Evolutionary conservation across 2,113 vertebrate genomes (phyloP), one percentile per base, ranked within the genome.

Genomic region (Pongo pygmaeus): DNA sequence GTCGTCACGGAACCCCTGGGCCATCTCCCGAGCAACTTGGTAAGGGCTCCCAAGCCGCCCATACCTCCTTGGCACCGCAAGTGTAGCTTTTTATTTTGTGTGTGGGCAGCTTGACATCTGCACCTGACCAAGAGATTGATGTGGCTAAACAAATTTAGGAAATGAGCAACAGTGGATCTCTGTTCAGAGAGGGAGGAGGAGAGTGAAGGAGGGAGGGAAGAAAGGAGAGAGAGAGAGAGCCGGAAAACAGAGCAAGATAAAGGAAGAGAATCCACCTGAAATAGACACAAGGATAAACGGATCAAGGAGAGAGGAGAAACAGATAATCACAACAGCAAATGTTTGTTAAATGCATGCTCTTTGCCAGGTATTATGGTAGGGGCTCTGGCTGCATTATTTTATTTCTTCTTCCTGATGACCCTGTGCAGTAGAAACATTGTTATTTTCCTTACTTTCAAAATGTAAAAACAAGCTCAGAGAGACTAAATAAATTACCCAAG

Each of bases 11-110:
- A 84, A 30, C 52, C 40, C 69, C 55, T 13, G 74, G 52, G 27
- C 50, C 17, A 38, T 61, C 75, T 84, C 89, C 92, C 57, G 52
- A 94, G 89, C 50, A 93, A 78, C 55, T 84, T 18, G 35, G 72
- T 35, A 52, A 89, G 55, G 32, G 17, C 27, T 87, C 35, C 57
- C 27, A 6, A 50, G 77, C 9, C 35, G 17, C 1, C 27, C 1
- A 40, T 4, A 8, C 35, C 9, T 6, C 50, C 32, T 89, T 48
- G 9, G 59, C 55, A 64, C 55, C 57, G 50, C 38, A 43, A 23
- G 46, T 20, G 25, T 38, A 70, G 30, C 48, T 77, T 84, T 50
- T 25, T 72, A 79, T 80, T 75, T 61, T 88, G 10, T 93, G 10
- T 18, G 64, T 84, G 81, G 30, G 64, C 59, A 55, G 22, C 78